Conservation (phyloP, 2,888 invertebrate genomes). For the Carcina quercana region DNA sequence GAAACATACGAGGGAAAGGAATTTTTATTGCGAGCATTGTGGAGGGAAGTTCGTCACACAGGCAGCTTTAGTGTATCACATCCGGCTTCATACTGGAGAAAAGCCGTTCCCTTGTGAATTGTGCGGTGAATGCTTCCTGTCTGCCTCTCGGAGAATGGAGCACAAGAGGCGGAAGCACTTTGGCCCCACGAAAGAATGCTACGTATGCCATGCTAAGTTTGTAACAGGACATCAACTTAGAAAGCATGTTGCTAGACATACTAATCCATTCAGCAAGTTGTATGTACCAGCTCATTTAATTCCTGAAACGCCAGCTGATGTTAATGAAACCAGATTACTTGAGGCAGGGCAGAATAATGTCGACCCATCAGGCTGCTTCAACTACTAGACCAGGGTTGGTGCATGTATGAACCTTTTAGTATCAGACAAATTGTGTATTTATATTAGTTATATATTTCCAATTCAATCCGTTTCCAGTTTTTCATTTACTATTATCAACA, state of each 20-base stretch:
- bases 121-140: conserved; percentile 51
- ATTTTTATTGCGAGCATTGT: conserved; percentile 48
- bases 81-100: conserved; percentile 56
- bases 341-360: no score
- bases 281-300: conserved; percentile 26
- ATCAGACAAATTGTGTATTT: no score
- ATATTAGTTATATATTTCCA: no score
- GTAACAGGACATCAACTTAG: conserved; percentile 33
- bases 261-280: conserved; percentile 51
- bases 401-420: no score
- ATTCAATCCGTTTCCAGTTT: no score
- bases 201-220: conserved; percentile 46
- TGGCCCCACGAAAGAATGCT: conserved; percentile 46
- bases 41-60: conserved; percentile 50
- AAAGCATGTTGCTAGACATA: conserved; percentile 47
- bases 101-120: conserved; percentile 50
- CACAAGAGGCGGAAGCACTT: conserved; percentile 49
- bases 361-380: no score
- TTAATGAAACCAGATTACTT: no score
- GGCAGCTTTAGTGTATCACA: conserved; percentile 49
- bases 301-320: no score
- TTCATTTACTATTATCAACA: no score
- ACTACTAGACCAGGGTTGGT: no score
- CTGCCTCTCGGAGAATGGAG: conserved; percentile 50
- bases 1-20: conserved; percentile 53